Percentiles rank a stretch among this genome's conserved stretches.
Evolutionary conservation across 2,113 vertebrate genomes (phyloP).

Genomic region (Salvelinus namaycush): DNA sequence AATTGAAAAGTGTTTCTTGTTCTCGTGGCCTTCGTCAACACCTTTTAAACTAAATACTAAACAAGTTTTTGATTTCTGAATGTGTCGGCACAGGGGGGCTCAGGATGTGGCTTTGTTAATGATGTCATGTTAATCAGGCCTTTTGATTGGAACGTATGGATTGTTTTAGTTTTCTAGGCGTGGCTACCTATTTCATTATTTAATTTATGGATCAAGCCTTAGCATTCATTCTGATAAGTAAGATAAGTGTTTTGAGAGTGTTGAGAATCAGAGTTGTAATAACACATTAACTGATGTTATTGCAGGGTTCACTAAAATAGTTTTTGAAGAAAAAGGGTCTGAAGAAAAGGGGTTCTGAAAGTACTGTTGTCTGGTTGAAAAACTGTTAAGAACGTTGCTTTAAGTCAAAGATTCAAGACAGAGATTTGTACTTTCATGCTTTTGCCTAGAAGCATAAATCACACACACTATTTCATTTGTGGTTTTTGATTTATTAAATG

Average conservation of each 20-base stretch:
- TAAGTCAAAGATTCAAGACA: conserved; percentile 14
- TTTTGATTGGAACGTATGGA: too few species aligned
- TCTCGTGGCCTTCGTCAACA: too few species aligned
- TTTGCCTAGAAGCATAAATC: conserved; percentile 28
- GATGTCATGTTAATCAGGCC: too few species aligned
- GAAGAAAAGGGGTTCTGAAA: background rate
- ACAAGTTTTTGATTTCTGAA: too few species aligned
- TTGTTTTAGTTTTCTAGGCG: too few species aligned
- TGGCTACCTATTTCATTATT: too few species aligned
- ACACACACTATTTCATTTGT: conserved; percentile 32
- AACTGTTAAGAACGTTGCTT: background rate
- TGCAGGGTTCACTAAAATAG: background rate
- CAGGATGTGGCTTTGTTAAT: too few species aligned
- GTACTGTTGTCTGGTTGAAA: background rate
- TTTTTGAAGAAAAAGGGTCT: background rate
- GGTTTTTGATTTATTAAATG: conserved; percentile 40
- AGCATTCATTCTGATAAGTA: too few species aligned
- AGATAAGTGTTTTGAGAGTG: background rate
- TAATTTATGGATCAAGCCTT: too few species aligned
- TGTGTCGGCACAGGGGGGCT: too few species aligned
- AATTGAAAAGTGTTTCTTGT: too few species aligned
- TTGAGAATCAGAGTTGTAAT: background rate
- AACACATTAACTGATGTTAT: background rate
- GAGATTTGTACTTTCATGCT: conserved; percentile 3
- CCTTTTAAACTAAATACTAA: too few species aligned